Conservation (phyloP, 2,888 invertebrate genomes). For the Polylopha cassiicola region DNA sequence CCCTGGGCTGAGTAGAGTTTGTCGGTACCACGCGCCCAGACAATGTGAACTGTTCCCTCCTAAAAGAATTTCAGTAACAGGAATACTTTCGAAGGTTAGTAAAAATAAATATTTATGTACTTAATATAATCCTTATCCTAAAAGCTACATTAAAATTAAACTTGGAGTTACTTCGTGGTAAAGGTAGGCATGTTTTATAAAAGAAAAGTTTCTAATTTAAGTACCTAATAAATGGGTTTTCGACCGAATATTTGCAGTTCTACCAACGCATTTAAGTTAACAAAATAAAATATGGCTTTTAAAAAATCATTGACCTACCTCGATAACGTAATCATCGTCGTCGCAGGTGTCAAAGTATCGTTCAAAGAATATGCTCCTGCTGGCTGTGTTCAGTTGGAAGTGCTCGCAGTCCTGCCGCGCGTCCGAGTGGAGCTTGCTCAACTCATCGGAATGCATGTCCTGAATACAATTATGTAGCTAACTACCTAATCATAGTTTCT, state of each 20-base stretch:
- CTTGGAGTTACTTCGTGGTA: too few relatives aligned
- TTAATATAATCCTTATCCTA: background rate
- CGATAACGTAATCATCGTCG: slow-evolving; percentile 87
- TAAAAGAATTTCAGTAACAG: slow-evolving; percentile 43
- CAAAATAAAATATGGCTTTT: background rate
- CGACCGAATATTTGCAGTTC: background rate
- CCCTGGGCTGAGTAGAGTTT: slow-evolving; percentile 82
- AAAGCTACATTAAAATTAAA: background rate
- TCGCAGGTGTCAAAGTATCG: slow-evolving; percentile 93
- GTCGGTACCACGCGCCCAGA: slow-evolving; percentile 89
- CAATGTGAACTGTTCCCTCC: slow-evolving; percentile 93
- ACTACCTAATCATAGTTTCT: slow-evolving; percentile 17
- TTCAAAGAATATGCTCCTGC: slow-evolving; percentile 84
- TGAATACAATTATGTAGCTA: slow-evolving; percentile 45
- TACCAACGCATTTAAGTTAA: background rate
- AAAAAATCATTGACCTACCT: slow-evolving; percentile 66
- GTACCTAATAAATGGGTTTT: too few relatives aligned
- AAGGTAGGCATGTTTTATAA: too few relatives aligned
- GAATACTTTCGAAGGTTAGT: background rate
- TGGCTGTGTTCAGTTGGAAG: slow-evolving; percentile 75
- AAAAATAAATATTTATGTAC: slow-evolving; percentile 2
- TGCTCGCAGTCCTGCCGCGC: slow-evolving; percentile 84
- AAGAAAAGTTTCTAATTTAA: too few relatives aligned
- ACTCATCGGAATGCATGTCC: slow-evolving; percentile 84
- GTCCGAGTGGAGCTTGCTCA: slow-evolving; percentile 82